Evolutionary conservation across 2,797 vertebrate species (phyloP).

Genomic region (Glyptemys insculpta): DNA sequence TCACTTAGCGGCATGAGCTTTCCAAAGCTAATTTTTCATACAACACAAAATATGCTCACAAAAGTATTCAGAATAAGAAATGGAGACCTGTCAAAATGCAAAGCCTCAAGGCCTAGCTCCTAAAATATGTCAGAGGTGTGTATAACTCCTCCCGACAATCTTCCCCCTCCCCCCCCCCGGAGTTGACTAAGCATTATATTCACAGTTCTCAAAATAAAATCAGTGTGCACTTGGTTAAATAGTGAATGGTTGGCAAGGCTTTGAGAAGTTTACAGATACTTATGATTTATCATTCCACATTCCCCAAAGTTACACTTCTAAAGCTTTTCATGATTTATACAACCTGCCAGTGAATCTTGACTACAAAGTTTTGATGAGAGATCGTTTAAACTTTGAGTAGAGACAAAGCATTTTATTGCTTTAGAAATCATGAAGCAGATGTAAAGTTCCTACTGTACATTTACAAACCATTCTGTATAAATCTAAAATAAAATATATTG

Average conservation of each 20-base stretch:
- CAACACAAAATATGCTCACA: neutral
- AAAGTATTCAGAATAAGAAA: neutral
- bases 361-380: neutral
- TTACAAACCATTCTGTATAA: neutral
- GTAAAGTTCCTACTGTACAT: neutral
- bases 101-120: neutral
- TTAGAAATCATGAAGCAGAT: neutral
- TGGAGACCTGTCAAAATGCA: neutral
- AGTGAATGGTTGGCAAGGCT: neutral
- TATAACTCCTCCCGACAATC: neutral
- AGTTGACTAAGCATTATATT: neutral
- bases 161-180: fast-evolving
- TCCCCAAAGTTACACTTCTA: neutral
- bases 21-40: neutral
- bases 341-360: neutral
- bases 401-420: neutral
- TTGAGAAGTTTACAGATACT: constrained; percentile 7
- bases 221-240: neutral
- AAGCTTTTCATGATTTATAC: constrained; percentile 9
- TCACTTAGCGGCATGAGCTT: neutral
- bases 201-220: neutral
- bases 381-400: neutral
- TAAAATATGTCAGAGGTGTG: neutral
- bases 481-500: neutral
- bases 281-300: neutral